Evolutionary conservation across 30 jellyfish, hydroid and myxozoan genomes (phyloP).

Genomic region (Hydractinia echinata): DNA sequence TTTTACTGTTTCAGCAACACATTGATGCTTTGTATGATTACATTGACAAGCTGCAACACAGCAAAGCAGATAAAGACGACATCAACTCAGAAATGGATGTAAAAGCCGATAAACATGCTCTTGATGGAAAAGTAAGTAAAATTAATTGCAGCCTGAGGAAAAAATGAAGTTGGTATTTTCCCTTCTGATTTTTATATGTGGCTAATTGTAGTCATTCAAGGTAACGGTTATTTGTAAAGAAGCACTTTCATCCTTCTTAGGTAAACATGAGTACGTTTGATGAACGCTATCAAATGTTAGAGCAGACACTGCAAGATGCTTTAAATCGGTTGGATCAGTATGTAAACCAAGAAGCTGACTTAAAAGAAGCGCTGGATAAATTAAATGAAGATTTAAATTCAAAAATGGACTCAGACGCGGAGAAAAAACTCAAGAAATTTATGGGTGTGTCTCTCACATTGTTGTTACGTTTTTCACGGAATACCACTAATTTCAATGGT

Average conservation of each 20-base stretch:
- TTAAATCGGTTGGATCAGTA: slow-evolving; percentile 42
- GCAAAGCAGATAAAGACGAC: slow-evolving; percentile 51
- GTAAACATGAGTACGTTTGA: slow-evolving; percentile 55
- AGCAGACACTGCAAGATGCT: slow-evolving; percentile 42
- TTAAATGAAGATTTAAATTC: slow-evolving; percentile 40
- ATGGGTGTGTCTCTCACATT: slow-evolving; percentile 29
- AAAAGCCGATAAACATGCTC: slow-evolving; percentile 59
- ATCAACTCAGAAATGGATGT: slow-evolving; percentile 50
- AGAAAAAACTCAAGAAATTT: slow-evolving; percentile 46
- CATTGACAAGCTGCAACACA: slow-evolving; percentile 56
- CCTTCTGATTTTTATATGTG: not conserved
- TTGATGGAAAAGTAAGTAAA: slow-evolving; percentile 45
- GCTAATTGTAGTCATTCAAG: not conserved
- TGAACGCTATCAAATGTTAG: slow-evolving; percentile 41
- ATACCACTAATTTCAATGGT: no score
- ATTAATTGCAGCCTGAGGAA: no score
- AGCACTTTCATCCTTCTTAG: slow-evolving; percentile 4
- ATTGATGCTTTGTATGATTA: slow-evolving; percentile 67
- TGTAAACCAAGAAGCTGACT: slow-evolving; percentile 44
- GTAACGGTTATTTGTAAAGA: not conserved
- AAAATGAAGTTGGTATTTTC: no score
- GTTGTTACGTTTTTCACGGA: no score
- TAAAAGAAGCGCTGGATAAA: slow-evolving; percentile 47
- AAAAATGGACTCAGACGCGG: slow-evolving; percentile 58
- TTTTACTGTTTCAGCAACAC: slow-evolving; percentile 28